These are phyloP conservation scores for Montipora capricornis DNA, from an alignment of 64 coral and sea anemone genomes.

Conservation along the genomic window DNA sequence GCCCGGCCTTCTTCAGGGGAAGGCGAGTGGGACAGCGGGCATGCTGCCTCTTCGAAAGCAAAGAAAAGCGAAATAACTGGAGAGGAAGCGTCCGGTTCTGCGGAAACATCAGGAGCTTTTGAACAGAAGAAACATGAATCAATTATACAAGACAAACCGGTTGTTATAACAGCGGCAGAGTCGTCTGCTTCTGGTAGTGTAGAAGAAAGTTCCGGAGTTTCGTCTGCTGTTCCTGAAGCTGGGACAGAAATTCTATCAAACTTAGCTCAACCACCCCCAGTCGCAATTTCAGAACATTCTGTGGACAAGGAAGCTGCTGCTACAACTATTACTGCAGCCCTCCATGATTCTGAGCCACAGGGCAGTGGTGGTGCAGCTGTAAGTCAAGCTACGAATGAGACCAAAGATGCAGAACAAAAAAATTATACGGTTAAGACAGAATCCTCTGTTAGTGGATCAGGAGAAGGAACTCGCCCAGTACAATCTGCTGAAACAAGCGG, in stretches of 20 bases:
- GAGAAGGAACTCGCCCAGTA: not conserved
- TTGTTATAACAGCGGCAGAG: not conserved
- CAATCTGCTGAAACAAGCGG: not conserved
- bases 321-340: constrained; percentile 7
- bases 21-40: constrained; percentile 76
- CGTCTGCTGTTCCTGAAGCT: not conserved
- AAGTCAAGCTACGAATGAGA: not conserved
- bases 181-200: not conserved
- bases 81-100: constrained; percentile 36
- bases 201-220: constrained; percentile 8
- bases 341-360: constrained; percentile 36
- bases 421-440: not conserved
- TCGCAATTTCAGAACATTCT: not conserved
- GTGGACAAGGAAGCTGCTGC: constrained; percentile 2
- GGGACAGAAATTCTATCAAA: not conserved
- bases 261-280: constrained; percentile 23
- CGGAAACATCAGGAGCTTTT: not conserved
- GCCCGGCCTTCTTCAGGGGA: constrained; percentile 65
- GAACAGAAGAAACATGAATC: not conserved
- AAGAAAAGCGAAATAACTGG: constrained; percentile 56
- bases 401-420: not conserved
- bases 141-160: not conserved
- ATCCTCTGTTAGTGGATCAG: constrained; percentile 18
- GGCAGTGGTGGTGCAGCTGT: not conserved
- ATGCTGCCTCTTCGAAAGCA: constrained; percentile 44